These are phyloP conservation scores for Iphiclides podalirius DNA, from an alignment of 2,888 invertebrate genomes.

Conservation along the genomic window DNA sequence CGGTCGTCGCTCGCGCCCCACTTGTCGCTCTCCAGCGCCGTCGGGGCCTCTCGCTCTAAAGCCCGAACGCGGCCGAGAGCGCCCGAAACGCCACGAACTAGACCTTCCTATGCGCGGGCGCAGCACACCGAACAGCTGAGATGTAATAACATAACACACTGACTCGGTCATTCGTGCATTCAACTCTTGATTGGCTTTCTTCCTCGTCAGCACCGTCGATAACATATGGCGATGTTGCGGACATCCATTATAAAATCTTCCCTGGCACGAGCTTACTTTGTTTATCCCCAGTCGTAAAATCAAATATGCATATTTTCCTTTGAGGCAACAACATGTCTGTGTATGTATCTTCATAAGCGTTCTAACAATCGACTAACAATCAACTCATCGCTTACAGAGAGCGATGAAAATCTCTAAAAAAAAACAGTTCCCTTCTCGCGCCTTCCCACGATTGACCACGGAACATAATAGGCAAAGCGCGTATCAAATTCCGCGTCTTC, in stretches of 20 bases:
- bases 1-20: conserved; percentile 87
- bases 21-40: conserved; percentile 68
- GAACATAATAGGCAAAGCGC: conserved; percentile 25
- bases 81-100: conserved; percentile 69
- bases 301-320: too few relatives aligned
- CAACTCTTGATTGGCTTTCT: conserved; percentile 79
- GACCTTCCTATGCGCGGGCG: conserved; percentile 76
- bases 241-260: too few relatives aligned
- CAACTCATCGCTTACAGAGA: too few relatives aligned
- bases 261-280: too few relatives aligned
- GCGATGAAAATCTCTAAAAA: too few relatives aligned
- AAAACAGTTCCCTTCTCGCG: conserved; percentile 18
- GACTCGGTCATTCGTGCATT: conserved; percentile 80
- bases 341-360: too few relatives aligned
- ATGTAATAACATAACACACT: conserved; percentile 79
- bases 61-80: conserved; percentile 53
- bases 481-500: conserved; percentile 26
- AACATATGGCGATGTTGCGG: conserved; percentile 19
- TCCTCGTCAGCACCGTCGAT: conserved; percentile 61
- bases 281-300: too few relatives aligned
- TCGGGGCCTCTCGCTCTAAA: conserved; percentile 57
- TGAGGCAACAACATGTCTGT: too few relatives aligned
- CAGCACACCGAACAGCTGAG: conserved; percentile 75
- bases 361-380: too few relatives aligned
- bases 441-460: conserved; percentile 24